A percentile compares a stretch with the other conserved stretches of the same genome.
phyloP scores from a whole-genome alignment of 2,888 invertebrate species.

The Rhagonycha fulva region DNA sequence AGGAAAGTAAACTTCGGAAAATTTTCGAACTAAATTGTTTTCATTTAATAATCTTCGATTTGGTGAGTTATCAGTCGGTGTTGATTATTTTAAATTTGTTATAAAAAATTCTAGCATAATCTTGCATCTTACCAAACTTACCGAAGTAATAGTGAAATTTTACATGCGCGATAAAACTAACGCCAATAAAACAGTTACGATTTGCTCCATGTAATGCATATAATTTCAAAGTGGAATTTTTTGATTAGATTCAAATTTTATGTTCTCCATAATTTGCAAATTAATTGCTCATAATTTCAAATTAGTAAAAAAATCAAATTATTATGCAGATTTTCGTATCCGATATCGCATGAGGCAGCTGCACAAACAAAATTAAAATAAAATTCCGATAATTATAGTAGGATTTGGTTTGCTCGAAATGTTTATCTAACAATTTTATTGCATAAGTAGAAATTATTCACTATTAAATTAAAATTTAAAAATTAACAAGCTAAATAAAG shows the following conservation, averaged over 20 bases:
- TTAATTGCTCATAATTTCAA: background rate
- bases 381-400: background rate
- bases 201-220: background rate
- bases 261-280: background rate
- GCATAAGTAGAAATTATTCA: too few relatives aligned
- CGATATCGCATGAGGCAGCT: background rate
- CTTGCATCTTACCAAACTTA: too few relatives aligned
- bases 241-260: background rate
- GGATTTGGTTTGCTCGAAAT: background rate
- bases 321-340: too few relatives aligned
- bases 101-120: too few relatives aligned
- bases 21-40: too few relatives aligned
- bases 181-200: background rate
- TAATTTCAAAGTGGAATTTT: background rate
- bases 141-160: background rate
- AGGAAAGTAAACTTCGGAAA: too few relatives aligned
- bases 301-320: background rate
- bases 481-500: too few relatives aligned
- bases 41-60: too few relatives aligned
- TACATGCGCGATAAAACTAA: background rate
- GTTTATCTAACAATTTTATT: too few relatives aligned
- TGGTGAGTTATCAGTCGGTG: too few relatives aligned
- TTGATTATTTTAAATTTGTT: too few relatives aligned
- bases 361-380: background rate
- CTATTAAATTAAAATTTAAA: too few relatives aligned